Evolutionary conservation across 2,888 invertebrate species (phyloP).

Genomic region (Dolichopus griseipennis): DNA sequence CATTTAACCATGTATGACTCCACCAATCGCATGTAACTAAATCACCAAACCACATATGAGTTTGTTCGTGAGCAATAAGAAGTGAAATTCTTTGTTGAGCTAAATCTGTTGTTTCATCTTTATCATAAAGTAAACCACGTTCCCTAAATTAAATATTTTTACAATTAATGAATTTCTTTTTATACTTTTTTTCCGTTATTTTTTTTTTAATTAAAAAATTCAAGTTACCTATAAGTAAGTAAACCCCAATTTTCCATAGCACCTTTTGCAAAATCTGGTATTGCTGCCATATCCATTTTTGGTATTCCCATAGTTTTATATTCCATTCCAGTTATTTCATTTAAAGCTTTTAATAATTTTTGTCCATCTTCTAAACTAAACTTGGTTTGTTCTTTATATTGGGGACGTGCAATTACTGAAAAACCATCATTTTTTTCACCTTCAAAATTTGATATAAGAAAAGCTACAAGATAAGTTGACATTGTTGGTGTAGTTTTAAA

Average conservation of each 20-base stretch:
- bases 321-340: conserved; percentile 50
- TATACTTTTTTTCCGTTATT: neutral
- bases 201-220: neutral
- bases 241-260: conserved; percentile 94
- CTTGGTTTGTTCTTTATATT: conserved; percentile 55
- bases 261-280: conserved; percentile 73
- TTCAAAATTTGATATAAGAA: conserved; percentile 56
- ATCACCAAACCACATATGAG: conserved; percentile 63
- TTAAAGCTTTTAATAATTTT: conserved; percentile 46
- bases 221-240: conserved; percentile 63
- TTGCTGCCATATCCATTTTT: conserved; percentile 76
- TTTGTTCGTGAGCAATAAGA: conserved; percentile 46
- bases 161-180: neutral
- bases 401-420: conserved; percentile 59
- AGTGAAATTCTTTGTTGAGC: conserved; percentile 55
- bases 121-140: conserved; percentile 57
- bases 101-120: conserved; percentile 48
- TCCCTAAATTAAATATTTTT: conserved; percentile 59
- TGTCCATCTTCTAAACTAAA: conserved; percentile 58
- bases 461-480: conserved; percentile 75
- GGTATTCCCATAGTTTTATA: conserved; percentile 50
- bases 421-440: conserved; percentile 29
- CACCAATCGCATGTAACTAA: conserved; percentile 49
- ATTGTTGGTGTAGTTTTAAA: conserved; percentile 49
- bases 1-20: conserved; percentile 55